Conservation (phyloP, 1,140 invertebrate species). For the Drosophila auraria region DNA sequence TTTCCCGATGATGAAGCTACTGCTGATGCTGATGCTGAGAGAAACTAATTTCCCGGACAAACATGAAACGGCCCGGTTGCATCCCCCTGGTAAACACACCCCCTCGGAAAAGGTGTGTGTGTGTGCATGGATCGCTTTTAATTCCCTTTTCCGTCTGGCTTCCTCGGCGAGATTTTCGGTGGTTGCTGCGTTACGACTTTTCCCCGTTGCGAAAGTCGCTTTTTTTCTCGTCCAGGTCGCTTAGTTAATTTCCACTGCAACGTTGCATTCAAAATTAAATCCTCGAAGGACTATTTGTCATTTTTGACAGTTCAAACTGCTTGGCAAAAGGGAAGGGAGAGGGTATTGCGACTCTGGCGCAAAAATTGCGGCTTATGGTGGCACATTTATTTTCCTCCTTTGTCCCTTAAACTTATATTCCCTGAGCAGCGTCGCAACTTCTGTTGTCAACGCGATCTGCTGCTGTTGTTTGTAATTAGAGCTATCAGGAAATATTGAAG, state of each 20-base stretch:
- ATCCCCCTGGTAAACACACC: slow-evolving; percentile 45
- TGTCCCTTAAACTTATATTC: slow-evolving; percentile 47
- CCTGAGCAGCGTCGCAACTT: slow-evolving; percentile 55
- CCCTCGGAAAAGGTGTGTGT: slow-evolving; percentile 21
- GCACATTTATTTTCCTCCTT: slow-evolving; percentile 43
- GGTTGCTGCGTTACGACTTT: slow-evolving; percentile 52
- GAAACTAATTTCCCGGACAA: slow-evolving; percentile 68
- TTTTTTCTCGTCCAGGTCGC: slow-evolving; percentile 39
- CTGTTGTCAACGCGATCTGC: slow-evolving; percentile 63
- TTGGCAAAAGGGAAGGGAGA: neutral
- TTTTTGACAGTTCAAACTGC: slow-evolving; percentile 78
- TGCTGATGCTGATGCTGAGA: slow-evolving; percentile 30
- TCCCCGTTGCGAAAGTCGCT: slow-evolving; percentile 14
- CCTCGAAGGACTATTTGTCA: slow-evolving; percentile 76
- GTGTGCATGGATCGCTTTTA: slow-evolving; percentile 51
- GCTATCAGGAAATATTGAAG: slow-evolving; percentile 56
- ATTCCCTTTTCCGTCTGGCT: slow-evolving; percentile 55
- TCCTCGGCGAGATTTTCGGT: slow-evolving; percentile 59
- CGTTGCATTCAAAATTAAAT: slow-evolving; percentile 78
- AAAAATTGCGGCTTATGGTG: slow-evolving; percentile 70
- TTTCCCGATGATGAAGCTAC: slow-evolving; percentile 24
- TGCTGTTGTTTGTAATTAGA: slow-evolving; percentile 77
- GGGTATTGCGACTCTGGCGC: slow-evolving; percentile 33
- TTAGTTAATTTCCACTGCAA: slow-evolving; percentile 76
- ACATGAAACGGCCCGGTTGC: slow-evolving; percentile 66